A percentile compares a stretch with the other conserved stretches of the same genome.
Evolutionary conservation across 2,888 invertebrate genomes (phyloP).

Genomic region (Nineta flava): DNA sequence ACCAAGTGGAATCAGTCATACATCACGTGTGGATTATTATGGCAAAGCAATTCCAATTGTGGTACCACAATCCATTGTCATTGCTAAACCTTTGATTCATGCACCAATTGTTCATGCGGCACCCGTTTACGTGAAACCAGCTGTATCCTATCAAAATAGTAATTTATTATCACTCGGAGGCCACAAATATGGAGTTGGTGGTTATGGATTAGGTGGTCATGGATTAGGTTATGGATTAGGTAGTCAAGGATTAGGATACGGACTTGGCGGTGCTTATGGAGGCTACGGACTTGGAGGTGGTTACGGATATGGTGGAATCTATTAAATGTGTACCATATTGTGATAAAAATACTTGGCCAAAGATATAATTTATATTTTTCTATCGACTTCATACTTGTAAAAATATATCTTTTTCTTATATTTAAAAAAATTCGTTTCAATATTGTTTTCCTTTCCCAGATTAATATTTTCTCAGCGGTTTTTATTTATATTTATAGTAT

Average conservation of each 20-base stretch:
- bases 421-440: no score
- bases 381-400: no score
- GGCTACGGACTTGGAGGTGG: not conserved
- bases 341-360: no score
- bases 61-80: not conserved
- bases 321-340: no score
- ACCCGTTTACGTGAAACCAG: not conserved
- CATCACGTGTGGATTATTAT: not conserved
- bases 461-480: no score
- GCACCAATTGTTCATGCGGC: not conserved
- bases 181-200: slow-evolving; percentile 1
- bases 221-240: not conserved
- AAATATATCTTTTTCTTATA: no score
- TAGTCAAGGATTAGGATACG: not conserved
- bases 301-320: not conserved
- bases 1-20: not conserved
- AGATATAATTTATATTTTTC: no score
- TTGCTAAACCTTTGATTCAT: not conserved
- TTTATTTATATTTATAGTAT: no score
- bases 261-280: not conserved
- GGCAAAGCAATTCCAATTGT: not conserved
- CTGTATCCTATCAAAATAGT: not conserved
- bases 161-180: slow-evolving; percentile 10
- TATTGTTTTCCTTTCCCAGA: no score
- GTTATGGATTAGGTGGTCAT: slow-evolving; percentile 5